Evolutionary conservation across 2,113 vertebrate species (phyloP), one percentile per base, ranked within the genome.

Genomic region (Menura novaehollandiae): DNA sequence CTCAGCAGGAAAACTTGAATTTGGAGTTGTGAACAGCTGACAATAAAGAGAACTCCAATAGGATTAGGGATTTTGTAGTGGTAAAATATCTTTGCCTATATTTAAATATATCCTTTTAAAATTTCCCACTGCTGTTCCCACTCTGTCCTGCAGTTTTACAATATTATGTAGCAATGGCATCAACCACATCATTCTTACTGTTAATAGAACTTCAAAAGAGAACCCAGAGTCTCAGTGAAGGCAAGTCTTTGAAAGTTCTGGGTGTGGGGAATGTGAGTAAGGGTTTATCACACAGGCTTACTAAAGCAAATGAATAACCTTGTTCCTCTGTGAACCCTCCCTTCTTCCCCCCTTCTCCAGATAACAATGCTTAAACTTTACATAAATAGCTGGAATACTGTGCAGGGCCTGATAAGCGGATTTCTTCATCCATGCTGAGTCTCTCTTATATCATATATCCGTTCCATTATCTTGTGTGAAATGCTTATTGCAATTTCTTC

Each of bases 401-500:
- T 82, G 59, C 69, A 77, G 79, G 91, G 39, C 74, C 78, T 89
- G 94, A 96, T 96, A 97, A 97, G 84, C 10, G 17, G 90, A 94
- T 96, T 97, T 96, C 59, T 91, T 88, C 66, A 74, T 92, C 91
- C 90, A 67, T 79, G 84, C 90, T 86, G 88, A 88, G 66, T 82
- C 82, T 94, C 89, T 47, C 67, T 90, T 95, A 58, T 82, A 91
- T 96, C 85, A 49, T 51, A 24, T 84, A 95, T 79, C 82, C 15
- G 0, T 91, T 91, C 75, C 73, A 91, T 97, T 97, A 96, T 97
- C 93, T 95, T 66, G 26, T 75, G 87, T 84, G 81, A 96, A 96
- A 96, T 64, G 63, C 95, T 94, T 95, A 94, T 88, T 96, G 89
- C 91, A 85, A 23, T 95, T 97, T 87, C 76, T 93, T 81, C 76